phyloP scores from a whole-genome alignment of 2,888 invertebrate genomes.

The Tachina grossa region DNA sequence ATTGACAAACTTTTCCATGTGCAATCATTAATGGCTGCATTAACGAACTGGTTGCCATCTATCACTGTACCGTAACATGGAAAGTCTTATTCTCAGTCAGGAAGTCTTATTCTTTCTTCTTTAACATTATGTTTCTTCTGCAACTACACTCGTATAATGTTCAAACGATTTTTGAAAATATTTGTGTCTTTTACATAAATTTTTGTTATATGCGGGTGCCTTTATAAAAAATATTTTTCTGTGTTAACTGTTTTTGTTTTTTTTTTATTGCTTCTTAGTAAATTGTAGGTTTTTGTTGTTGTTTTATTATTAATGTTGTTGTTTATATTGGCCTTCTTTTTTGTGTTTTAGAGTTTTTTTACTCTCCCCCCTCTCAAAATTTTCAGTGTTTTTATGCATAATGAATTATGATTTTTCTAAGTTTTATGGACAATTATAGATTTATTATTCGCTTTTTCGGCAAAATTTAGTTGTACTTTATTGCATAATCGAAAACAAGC shows the following conservation, averaged over 20 bases:
- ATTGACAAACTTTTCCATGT: too few relatives aligned
- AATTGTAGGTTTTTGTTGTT: conserved; percentile 35
- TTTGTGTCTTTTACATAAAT: neutral
- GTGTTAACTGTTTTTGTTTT: conserved; percentile 5
- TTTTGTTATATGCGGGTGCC: conserved; percentile 47
- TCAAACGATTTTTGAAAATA: neutral
- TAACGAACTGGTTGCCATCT: too few relatives aligned
- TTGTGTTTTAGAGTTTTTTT: neutral
- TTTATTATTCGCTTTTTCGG: conserved; percentile 70
- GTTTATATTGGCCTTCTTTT: conserved; percentile 68
- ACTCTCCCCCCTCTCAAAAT: neutral
- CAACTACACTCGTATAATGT: neutral
- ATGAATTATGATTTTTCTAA: conserved; percentile 69
- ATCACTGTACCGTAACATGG: too few relatives aligned
- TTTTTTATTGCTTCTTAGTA: neutral
- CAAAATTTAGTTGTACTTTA: conserved; percentile 65
- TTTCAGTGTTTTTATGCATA: conserved; percentile 42
- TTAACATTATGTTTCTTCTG: neutral
- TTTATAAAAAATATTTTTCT: conserved; percentile 27
- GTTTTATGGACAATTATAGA: conserved; percentile 71
- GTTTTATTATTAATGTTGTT: conserved; percentile 50
- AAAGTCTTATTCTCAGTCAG: neutral
- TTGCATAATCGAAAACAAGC: conserved; percentile 44
- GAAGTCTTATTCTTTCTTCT: neutral
- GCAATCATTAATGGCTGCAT: too few relatives aligned